Evolutionary conservation across 2,888 invertebrate genomes (phyloP).

Genomic region (Arrhopalites spinosus): DNA sequence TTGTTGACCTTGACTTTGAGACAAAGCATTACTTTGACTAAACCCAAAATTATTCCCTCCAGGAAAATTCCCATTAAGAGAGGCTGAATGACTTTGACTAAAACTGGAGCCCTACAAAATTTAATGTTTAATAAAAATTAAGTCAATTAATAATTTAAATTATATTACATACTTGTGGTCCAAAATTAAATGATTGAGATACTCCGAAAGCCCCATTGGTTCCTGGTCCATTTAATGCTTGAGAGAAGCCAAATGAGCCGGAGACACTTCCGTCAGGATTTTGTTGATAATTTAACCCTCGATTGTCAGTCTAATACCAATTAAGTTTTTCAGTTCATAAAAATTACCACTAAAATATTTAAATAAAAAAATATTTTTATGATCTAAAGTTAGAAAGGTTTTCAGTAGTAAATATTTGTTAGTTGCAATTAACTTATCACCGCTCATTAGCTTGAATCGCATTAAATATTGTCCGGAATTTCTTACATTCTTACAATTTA

Average conservation of each 20-base stretch:
- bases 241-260: constrained; percentile 30
- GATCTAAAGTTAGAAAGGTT: background rate
- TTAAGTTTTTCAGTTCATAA: too few species aligned
- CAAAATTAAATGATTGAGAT: constrained; percentile 35
- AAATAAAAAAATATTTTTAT: background rate
- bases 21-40: constrained; percentile 31
- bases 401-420: background rate
- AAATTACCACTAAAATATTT: background rate
- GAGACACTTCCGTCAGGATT: constrained; percentile 40
- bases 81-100: constrained; percentile 34
- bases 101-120: constrained; percentile 33
- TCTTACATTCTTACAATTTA: background rate
- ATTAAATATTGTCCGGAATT: background rate
- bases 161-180: constrained; percentile 25
- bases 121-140: background rate
- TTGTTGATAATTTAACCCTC: constrained; percentile 13
- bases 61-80: constrained; percentile 32
- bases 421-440: too few species aligned
- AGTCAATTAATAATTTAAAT: background rate
- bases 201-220: constrained; percentile 35
- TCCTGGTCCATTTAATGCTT: constrained; percentile 34
- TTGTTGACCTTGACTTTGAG: constrained; percentile 20
- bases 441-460: background rate
- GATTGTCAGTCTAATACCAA: background rate
- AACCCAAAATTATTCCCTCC: constrained; percentile 38